phyloP scores from a whole-genome alignment of 2,888 invertebrate species.

The Caenorhabditis sp. region DNA sequence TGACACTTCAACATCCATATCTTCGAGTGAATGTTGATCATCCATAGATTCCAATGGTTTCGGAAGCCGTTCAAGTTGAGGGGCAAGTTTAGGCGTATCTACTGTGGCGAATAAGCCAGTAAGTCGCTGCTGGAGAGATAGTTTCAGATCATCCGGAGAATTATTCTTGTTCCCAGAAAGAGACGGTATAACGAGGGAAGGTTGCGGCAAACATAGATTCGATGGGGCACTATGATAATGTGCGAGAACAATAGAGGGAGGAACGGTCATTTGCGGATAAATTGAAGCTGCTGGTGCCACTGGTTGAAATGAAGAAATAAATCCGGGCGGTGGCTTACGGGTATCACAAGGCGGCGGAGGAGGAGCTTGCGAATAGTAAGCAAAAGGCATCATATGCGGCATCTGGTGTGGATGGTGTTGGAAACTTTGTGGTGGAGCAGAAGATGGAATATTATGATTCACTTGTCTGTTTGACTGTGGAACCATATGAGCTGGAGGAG shows the following conservation, averaged over 20 bases:
- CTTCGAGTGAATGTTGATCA: constrained; percentile 52
- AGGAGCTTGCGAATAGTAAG: neutral
- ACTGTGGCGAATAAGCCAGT: constrained; percentile 25
- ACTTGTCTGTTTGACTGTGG: no score
- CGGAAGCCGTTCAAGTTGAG: neutral
- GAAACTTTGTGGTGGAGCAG: no score
- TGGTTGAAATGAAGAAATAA: constrained; percentile 8
- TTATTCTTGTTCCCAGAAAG: neutral
- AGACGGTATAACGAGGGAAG: constrained; percentile 3
- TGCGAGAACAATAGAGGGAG: no score
- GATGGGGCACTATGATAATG: no score
- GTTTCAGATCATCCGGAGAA: neutral
- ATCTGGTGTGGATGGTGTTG: neutral
- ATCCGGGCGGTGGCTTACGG: constrained; percentile 35
- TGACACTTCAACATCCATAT: constrained; percentile 59
- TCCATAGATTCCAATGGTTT: constrained; percentile 19
- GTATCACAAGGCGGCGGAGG: constrained; percentile 6
- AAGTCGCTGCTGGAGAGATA: constrained; percentile 20
- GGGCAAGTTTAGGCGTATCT: no score
- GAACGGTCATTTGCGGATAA: no score
- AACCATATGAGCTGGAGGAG: no score
- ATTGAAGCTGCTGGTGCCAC: neutral
- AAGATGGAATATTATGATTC: neutral
- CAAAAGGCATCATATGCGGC: neutral
- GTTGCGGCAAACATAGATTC: constrained; percentile 3